phyloP scores from a whole-genome alignment of 2,113 vertebrate species.

The Sarotherodon lohbergeri region DNA sequence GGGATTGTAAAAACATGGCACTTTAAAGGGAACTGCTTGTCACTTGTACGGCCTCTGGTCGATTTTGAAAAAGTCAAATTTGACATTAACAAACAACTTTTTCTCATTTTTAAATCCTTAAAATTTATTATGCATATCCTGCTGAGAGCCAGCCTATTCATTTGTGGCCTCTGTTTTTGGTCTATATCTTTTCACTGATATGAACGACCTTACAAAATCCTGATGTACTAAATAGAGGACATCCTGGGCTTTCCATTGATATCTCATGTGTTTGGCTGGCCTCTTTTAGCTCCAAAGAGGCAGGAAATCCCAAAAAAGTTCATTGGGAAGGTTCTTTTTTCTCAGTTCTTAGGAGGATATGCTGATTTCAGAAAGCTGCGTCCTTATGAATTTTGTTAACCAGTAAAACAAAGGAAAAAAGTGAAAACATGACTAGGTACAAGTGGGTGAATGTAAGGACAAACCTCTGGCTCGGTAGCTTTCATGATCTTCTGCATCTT shows the following conservation, averaged over 20 bases:
- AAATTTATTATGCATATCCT: not conserved
- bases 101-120: not conserved
- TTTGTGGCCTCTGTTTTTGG: rapidly evolving
- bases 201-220: rapidly evolving
- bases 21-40: not conserved
- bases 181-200: not conserved
- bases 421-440: not conserved
- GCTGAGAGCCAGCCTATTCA: not conserved
- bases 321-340: not conserved
- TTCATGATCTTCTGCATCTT: not conserved
- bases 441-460: not conserved
- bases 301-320: rapidly evolving
- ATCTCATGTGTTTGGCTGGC: not conserved
- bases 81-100: not conserved
- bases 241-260: not conserved
- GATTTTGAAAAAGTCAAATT: not conserved
- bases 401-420: not conserved
- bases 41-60: rapidly evolving
- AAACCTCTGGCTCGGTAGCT: not conserved
- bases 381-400: not conserved
- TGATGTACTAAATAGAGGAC: not conserved
- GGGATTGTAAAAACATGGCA: not conserved
- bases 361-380: not conserved
- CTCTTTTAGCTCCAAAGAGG: not conserved
- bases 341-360: not conserved